These are phyloP conservation scores for Brachionus rubens DNA, from an alignment of 1,140 invertebrate species.

Conservation along the genomic window DNA sequence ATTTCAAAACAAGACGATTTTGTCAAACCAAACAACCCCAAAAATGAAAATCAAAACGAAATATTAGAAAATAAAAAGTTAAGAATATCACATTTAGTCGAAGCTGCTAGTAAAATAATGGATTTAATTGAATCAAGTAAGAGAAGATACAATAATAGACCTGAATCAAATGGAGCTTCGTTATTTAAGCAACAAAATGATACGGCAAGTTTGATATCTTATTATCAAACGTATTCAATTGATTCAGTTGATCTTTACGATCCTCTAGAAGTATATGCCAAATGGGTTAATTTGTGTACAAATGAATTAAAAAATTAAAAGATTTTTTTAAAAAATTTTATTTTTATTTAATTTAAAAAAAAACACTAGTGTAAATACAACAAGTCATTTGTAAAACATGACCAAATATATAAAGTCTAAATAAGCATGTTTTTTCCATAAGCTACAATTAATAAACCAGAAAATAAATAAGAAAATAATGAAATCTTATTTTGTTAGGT, in stretches of 20 bases:
- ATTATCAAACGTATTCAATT: constrained; percentile 13
- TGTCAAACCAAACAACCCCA: background rate
- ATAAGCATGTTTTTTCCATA: background rate
- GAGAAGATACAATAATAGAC: background rate
- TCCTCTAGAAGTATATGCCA: constrained; percentile 10
- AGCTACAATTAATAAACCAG: no score
- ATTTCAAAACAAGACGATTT: background rate
- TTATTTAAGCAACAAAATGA: constrained; percentile 6
- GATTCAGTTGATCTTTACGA: constrained; percentile 5
- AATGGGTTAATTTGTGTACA: constrained; percentile 22
- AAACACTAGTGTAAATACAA: no score
- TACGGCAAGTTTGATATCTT: background rate
- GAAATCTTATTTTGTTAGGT: no score
- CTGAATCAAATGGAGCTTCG: background rate
- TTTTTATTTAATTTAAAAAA: no score
- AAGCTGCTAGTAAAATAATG: background rate
- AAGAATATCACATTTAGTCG: background rate
- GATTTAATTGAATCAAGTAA: constrained; percentile 11
- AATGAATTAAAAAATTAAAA: constrained; percentile 19
- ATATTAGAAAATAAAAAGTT: background rate
- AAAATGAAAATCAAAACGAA: background rate
- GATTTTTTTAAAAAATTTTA: background rate
- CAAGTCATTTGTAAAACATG: background rate
- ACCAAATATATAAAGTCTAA: no score
- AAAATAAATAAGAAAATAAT: no score